phyloP scores from a whole-genome alignment of 2,888 invertebrate genomes.

The Arrhopalites spinosus region DNA sequence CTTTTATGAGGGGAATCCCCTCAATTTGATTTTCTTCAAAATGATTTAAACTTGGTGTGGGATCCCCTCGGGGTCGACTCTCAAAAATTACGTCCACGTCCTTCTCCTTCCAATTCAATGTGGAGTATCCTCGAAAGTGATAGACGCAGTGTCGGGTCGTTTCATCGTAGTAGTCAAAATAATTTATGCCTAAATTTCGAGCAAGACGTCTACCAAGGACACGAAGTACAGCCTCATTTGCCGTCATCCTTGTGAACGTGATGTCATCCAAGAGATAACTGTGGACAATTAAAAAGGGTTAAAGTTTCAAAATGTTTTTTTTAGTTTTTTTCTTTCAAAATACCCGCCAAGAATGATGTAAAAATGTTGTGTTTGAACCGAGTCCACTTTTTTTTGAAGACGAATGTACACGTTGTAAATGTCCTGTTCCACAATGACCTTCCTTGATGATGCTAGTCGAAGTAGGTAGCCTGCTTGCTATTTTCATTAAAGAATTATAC shows the following conservation, averaged over 20 bases:
- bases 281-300: background rate
- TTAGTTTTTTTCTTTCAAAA: background rate
- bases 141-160: slow-evolving; percentile 24
- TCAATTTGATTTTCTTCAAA: too few species aligned
- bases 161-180: slow-evolving; percentile 40
- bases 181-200: slow-evolving; percentile 37
- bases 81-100: background rate
- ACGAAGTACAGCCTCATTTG: slow-evolving; percentile 34
- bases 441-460: slow-evolving; percentile 21
- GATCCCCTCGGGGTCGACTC: background rate
- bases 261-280: slow-evolving; percentile 42
- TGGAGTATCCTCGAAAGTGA: slow-evolving; percentile 28
- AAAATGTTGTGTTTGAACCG: slow-evolving; percentile 34
- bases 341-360: slow-evolving; percentile 39
- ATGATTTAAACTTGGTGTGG: background rate
- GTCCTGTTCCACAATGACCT: slow-evolving; percentile 33
- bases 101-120: background rate
- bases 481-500: background rate
- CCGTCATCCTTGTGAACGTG: slow-evolving; percentile 34
- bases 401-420: slow-evolving; percentile 43
- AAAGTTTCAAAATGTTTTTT: background rate
- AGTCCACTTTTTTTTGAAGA: slow-evolving; percentile 38
- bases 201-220: slow-evolving; percentile 33
- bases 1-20: too few species aligned
- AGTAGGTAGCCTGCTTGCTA: slow-evolving; percentile 39